Evolutionary conservation across 1,140 invertebrate genomes (phyloP).

Genomic region (Augochlora pura): DNA sequence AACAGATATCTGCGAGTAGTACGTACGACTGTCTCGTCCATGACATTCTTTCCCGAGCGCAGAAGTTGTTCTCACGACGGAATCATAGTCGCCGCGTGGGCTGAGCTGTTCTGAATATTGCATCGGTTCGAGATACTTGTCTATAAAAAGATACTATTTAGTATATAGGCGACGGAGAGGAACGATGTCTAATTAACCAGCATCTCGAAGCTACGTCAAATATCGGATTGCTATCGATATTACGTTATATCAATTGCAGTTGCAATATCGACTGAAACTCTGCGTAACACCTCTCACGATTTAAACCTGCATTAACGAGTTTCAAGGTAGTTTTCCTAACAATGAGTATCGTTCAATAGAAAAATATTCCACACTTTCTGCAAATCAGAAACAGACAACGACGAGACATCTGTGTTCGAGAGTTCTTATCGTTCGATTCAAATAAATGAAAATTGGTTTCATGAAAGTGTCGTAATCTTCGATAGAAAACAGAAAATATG

Average conservation of each 20-base stretch:
- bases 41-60: slow-evolving; percentile 37
- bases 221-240: too few relatives aligned
- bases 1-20: slow-evolving; percentile 30
- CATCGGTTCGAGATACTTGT: slow-evolving; percentile 14
- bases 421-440: too few relatives aligned
- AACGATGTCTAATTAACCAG: too few relatives aligned
- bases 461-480: too few relatives aligned
- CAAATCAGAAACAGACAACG: background rate
- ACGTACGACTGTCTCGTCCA: slow-evolving; percentile 28
- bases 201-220: too few relatives aligned
- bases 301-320: background rate
- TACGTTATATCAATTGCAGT: too few relatives aligned
- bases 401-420: background rate
- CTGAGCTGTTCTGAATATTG: slow-evolving; percentile 17
- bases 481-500: too few relatives aligned
- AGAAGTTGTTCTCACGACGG: slow-evolving; percentile 27
- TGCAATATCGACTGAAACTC: too few relatives aligned
- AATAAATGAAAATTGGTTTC: too few relatives aligned
- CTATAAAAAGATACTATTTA: slow-evolving; percentile 8
- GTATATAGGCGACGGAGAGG: background rate
- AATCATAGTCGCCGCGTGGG: slow-evolving; percentile 32
- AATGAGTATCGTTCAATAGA: background rate
- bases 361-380: background rate
- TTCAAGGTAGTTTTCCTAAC: background rate
- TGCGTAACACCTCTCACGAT: too few relatives aligned